phyloP scores from a whole-genome alignment of 2,888 invertebrate genomes.

The Baronia brevicornis region DNA sequence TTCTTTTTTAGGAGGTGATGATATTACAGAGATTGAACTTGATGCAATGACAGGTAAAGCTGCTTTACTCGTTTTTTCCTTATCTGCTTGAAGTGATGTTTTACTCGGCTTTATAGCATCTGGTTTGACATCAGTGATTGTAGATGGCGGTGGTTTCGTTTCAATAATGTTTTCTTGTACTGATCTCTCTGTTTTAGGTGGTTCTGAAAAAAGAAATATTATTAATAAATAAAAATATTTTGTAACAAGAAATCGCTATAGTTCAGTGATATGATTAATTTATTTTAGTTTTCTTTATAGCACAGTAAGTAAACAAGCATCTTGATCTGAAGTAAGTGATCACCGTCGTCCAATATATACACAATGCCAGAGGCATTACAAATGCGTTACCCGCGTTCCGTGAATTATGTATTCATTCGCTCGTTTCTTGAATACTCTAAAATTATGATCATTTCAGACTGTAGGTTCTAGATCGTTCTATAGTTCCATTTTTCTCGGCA shows the following conservation, averaged over 20 bases:
- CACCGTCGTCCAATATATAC: no score
- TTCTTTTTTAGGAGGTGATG: constrained; percentile 63
- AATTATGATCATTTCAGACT: no score
- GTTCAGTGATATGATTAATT: no score
- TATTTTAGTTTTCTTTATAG: no score
- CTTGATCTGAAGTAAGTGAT: no score
- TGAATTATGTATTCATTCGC: no score
- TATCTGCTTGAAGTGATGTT: constrained; percentile 50
- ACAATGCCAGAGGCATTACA: no score
- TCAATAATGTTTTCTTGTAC: constrained; percentile 66
- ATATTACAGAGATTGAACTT: constrained; percentile 55
- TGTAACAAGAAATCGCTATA: background rate
- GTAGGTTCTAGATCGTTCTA: background rate
- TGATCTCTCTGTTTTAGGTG: constrained; percentile 57
- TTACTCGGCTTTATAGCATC: constrained; percentile 67
- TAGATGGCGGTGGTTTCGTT: constrained; percentile 61
- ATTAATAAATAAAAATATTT: constrained; percentile 10
- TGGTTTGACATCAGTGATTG: constrained; percentile 51
- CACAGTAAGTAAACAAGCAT: no score
- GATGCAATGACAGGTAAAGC: constrained; percentile 47
- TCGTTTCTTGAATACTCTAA: no score
- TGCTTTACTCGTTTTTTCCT: constrained; percentile 55
- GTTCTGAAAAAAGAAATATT: constrained; percentile 42
- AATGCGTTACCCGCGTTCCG: no score
- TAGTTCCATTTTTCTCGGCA: no score